Conservation (phyloP, 2,797 vertebrate genomes). For the Typhlichthys subterraneus region DNA sequence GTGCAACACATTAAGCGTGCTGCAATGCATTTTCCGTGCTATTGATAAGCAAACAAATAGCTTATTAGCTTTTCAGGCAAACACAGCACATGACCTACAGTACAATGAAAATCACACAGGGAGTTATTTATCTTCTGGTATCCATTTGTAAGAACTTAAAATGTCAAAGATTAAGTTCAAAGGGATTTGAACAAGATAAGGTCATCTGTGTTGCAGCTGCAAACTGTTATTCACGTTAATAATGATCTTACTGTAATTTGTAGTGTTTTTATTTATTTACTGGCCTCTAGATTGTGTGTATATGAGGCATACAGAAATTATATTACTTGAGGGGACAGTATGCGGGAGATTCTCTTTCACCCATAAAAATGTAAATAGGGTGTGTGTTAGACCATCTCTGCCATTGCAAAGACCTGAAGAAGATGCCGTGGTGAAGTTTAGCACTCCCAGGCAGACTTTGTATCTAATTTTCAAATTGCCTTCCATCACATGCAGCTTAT, state of each 20-base stretch:
- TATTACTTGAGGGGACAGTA: slow-evolving; percentile 14
- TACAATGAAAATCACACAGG: background rate
- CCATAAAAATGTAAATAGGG: too few relatives aligned
- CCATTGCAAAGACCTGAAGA: too few relatives aligned
- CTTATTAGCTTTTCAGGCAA: slow-evolving; percentile 47
- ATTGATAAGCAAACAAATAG: slow-evolving; percentile 25
- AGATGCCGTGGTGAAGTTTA: slow-evolving; percentile 37
- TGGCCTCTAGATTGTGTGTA: slow-evolving; percentile 11
- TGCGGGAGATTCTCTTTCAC: slow-evolving; percentile 45
- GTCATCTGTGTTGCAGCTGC: slow-evolving; percentile 33
- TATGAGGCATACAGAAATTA: too few relatives aligned
- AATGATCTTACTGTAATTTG: slow-evolving; percentile 15
- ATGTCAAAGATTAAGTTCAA: slow-evolving; percentile 24
- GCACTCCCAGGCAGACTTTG: slow-evolving; percentile 38
- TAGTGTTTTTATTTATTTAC: background rate
- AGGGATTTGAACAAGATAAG: slow-evolving; percentile 44
- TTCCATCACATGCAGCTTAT: slow-evolving; percentile 34
- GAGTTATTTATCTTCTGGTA: background rate
- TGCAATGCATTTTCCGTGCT: slow-evolving; percentile 62
- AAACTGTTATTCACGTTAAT: slow-evolving; percentile 36
- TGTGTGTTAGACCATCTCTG: too few relatives aligned
- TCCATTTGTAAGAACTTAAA: slow-evolving; percentile 27
- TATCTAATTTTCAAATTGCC: slow-evolving; percentile 69
- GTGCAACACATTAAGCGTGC: slow-evolving; percentile 37
- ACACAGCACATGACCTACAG: slow-evolving; percentile 13